phyloP scores from a whole-genome alignment of 2,797 vertebrate species.

The Furcifer pardalis region DNA sequence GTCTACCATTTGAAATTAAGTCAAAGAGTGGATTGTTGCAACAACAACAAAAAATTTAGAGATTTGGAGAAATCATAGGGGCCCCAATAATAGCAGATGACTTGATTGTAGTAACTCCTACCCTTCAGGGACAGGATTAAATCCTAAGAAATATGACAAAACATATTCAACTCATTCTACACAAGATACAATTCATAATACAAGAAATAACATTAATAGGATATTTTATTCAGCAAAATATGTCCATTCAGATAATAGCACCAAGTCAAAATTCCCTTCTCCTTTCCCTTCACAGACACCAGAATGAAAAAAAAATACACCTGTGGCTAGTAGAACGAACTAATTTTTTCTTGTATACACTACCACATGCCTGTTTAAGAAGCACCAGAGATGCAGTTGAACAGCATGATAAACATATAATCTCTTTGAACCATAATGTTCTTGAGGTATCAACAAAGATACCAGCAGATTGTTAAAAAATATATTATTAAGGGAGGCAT shows the following conservation, averaged over 20 bases:
- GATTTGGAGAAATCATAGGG: background rate
- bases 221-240: slow-evolving; percentile 29
- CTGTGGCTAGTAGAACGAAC: background rate
- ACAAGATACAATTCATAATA: slow-evolving; percentile 24
- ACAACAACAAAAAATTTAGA: background rate
- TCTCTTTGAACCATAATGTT: too few species aligned
- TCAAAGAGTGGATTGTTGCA: background rate
- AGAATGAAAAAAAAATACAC: background rate
- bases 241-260: background rate
- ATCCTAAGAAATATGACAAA: slow-evolving; percentile 22
- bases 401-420: too few species aligned
- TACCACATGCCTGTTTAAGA: background rate
- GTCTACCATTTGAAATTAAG: background rate
- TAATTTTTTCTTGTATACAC: background rate
- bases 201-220: slow-evolving; percentile 41
- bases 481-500: background rate
- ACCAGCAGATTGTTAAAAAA: background rate
- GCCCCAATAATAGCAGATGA: background rate
- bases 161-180: slow-evolving; percentile 19
- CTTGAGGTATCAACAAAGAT: background rate
- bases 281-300: background rate
- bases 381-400: too few species aligned
- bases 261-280: background rate
- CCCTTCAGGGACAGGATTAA: slow-evolving; percentile 26
- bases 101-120: background rate